Evolutionary conservation across 1,140 invertebrate species (phyloP).

Genomic region (Drepana arcuata): DNA sequence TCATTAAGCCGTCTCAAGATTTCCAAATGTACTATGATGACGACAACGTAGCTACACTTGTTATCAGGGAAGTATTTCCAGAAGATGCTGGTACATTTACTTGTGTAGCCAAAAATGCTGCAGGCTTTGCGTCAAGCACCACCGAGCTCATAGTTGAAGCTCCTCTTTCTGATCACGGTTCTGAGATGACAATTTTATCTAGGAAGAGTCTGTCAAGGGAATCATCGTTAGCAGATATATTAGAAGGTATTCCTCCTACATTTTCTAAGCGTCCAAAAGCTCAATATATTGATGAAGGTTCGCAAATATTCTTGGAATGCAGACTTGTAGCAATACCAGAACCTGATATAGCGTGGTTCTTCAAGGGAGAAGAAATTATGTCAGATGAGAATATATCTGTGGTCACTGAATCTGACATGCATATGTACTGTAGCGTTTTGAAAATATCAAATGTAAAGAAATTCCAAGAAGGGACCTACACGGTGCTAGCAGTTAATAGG

Average conservation of each 20-base stretch:
- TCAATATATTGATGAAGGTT: conserved; percentile 85
- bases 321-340: conserved; percentile 91
- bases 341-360: conserved; percentile 89
- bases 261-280: conserved; percentile 90
- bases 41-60: conserved; percentile 91
- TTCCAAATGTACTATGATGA: conserved; percentile 95
- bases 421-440: conserved; percentile 89
- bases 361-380: conserved; percentile 81
- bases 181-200: conserved; percentile 84
- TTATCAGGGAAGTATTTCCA: conserved; percentile 96
- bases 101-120: conserved; percentile 95
- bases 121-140: conserved; percentile 93
- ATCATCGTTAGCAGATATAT: conserved; percentile 90
- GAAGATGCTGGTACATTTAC: conserved; percentile 98
- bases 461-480: conserved; percentile 89
- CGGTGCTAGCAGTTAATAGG: conserved; percentile 88
- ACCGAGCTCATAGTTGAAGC: conserved; percentile 91
- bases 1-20: conserved; percentile 91
- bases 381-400: conserved; percentile 79
- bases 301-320: conserved; percentile 87
- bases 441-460: conserved; percentile 85
- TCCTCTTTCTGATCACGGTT: conserved; percentile 90
- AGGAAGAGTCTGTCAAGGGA: conserved; percentile 88
- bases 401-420: conserved; percentile 87
- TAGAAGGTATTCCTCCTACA: conserved; percentile 94